Evolutionary conservation across 1,140 invertebrate genomes (phyloP).

Genomic region (Liolophura sinensis): DNA sequence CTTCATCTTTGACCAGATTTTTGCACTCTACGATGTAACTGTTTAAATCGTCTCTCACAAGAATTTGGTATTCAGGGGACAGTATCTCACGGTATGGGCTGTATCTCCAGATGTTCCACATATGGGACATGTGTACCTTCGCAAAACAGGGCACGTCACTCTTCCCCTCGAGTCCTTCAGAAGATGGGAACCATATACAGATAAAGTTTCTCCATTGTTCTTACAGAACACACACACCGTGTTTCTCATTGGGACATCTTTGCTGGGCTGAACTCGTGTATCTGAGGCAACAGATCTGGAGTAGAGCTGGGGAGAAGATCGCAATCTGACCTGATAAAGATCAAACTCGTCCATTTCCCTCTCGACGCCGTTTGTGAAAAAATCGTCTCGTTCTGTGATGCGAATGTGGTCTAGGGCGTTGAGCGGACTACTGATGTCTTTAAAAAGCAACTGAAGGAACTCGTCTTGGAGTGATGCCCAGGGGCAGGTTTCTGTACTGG

Average conservation of each 20-base stretch:
- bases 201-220: constrained; percentile 62
- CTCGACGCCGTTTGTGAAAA: constrained; percentile 10
- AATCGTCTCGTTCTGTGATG: constrained; percentile 7
- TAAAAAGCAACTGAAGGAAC: no score
- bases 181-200: constrained; percentile 60
- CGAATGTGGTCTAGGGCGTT: constrained; percentile 3
- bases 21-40: not conserved
- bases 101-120: constrained; percentile 61
- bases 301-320: no score
- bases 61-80: constrained; percentile 18
- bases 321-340: constrained; percentile 1
- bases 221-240: constrained; percentile 61
- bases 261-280: not conserved
- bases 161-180: constrained; percentile 47
- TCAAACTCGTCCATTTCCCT: constrained; percentile 17
- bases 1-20: no score
- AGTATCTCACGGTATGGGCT: constrained; percentile 60
- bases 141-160: constrained; percentile 63
- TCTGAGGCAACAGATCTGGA: constrained; percentile 59
- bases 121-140: constrained; percentile 58
- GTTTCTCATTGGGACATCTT: constrained; percentile 17
- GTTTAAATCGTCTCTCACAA: not conserved
- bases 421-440: not conserved
- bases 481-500: no score
- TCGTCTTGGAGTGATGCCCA: no score